Evolutionary conservation across 2,113 vertebrate genomes (phyloP).

Genomic region (Otis tarda): DNA sequence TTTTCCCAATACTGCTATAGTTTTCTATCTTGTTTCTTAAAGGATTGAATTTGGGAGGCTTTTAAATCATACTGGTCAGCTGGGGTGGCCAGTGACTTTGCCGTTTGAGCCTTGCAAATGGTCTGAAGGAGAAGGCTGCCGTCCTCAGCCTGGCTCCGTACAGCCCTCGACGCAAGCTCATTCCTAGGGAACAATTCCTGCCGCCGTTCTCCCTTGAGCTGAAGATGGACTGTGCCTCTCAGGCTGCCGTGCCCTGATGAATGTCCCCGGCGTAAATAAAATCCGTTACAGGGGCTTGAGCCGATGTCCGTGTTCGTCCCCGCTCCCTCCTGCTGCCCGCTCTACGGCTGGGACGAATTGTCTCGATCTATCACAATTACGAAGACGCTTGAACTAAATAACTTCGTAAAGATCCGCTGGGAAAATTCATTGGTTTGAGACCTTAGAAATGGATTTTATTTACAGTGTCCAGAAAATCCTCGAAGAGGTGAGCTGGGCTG

Average conservation of each 20-base stretch:
- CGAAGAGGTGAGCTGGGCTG: not conserved
- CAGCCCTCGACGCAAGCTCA: not conserved
- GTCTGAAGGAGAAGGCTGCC: not conserved
- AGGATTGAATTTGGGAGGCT: conserved; percentile 10
- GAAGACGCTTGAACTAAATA: conserved; percentile 55
- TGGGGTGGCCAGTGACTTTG: not conserved
- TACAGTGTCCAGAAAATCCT: not conserved
- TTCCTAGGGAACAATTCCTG: not conserved
- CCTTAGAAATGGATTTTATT: conserved; percentile 62
- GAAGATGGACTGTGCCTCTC: conserved; percentile 57
- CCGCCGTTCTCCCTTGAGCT: not conserved
- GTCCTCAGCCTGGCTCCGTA: not conserved
- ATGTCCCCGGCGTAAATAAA: conserved; percentile 22
- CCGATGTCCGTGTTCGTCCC: not conserved
- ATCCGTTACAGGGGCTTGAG: conserved; percentile 4
- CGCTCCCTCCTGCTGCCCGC: conserved; percentile 17
- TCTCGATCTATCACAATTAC: conserved; percentile 70
- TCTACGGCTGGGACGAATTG: conserved; percentile 32
- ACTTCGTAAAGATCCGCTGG: conserved; percentile 54
- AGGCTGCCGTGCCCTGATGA: conserved; percentile 28
- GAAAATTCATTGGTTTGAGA: conserved; percentile 57
- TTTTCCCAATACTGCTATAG: not conserved
- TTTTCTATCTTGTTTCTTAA: conserved; percentile 53
- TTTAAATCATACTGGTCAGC: conserved; percentile 26
- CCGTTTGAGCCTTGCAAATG: not conserved